Conservation (phyloP, 2,888 invertebrate genomes). For the Torymus tubicola region DNA sequence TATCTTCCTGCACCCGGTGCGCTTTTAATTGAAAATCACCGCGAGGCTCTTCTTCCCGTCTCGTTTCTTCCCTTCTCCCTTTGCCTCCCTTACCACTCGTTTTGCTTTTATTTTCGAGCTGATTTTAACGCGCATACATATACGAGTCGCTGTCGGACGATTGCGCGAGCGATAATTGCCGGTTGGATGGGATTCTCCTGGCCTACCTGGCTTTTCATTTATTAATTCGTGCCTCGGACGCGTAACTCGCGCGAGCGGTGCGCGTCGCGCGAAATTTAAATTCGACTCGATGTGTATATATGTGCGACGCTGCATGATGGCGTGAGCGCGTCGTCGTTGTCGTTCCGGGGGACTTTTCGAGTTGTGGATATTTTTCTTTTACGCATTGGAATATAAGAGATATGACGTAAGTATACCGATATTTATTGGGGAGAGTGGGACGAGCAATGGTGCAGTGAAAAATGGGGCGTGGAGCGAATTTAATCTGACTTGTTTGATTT, state of each 20-base stretch:
- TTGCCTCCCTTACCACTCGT: no score
- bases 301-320: neutral
- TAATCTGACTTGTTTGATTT: neutral
- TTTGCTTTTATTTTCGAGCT: no score
- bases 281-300: neutral
- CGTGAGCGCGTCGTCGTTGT: no score
- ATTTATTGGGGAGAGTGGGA: neutral
- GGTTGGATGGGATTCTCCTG: neutral
- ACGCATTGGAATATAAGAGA: no score
- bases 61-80: no score
- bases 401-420: slow-evolving; percentile 14
- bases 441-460: neutral
- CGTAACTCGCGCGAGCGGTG: slow-evolving; percentile 15
- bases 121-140: no score
- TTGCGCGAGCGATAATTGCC: slow-evolving; percentile 44
- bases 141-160: neutral
- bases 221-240: slow-evolving; percentile 35
- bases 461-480: neutral
- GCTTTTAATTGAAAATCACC: slow-evolving; percentile 52
- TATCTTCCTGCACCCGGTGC: slow-evolving; percentile 45
- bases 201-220: slow-evolving; percentile 27
- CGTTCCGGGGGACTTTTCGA: no score
- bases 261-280: slow-evolving; percentile 34
- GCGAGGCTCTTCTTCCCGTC: slow-evolving; percentile 43
- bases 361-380: no score